These are phyloP conservation scores for Zaprionus taronus DNA, from an alignment of 1,140 invertebrate species.

Conservation along the genomic window DNA sequence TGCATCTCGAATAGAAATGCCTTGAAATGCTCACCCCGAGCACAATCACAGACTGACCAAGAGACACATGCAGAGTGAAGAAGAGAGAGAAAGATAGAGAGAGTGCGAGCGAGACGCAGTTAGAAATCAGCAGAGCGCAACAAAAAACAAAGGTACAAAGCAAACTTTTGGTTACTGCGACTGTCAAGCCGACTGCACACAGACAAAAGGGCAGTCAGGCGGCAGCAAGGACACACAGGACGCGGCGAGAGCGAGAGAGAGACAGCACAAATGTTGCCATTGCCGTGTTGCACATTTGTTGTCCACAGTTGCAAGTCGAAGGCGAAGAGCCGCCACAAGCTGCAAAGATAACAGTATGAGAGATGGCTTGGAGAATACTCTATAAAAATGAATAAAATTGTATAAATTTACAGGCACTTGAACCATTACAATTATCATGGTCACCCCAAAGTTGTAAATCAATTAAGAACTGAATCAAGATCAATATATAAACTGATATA, in stretches of 20 bases:
- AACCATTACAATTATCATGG: not conserved
- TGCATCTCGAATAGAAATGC: conserved; percentile 43
- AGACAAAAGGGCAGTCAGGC: conserved; percentile 57
- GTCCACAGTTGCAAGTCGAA: conserved; percentile 24
- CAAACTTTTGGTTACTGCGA: conserved; percentile 67
- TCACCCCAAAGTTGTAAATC: not conserved
- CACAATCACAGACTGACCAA: conserved; percentile 31
- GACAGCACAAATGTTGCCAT: conserved; percentile 37
- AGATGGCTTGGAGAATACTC: not conserved
- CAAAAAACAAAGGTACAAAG: conserved; percentile 70
- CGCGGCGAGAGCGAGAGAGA: not conserved
- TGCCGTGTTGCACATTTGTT: conserved; percentile 47
- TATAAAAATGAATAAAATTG: not conserved
- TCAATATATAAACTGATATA: not conserved
- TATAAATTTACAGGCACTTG: not conserved
- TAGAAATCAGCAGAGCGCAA: conserved; percentile 52
- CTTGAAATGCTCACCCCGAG: conserved; percentile 44
- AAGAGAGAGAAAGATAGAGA: not conserved
- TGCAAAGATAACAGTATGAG: not conserved
- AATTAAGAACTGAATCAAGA: not conserved
- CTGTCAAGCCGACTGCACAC: conserved; percentile 75
- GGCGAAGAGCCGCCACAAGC: conserved; percentile 2
- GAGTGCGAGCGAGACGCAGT: conserved; percentile 24
- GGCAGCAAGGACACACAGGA: conserved; percentile 28
- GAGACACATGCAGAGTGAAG: not conserved